Conservation (phyloP, 2,888 invertebrate species). For the Cheilosia soror region DNA sequence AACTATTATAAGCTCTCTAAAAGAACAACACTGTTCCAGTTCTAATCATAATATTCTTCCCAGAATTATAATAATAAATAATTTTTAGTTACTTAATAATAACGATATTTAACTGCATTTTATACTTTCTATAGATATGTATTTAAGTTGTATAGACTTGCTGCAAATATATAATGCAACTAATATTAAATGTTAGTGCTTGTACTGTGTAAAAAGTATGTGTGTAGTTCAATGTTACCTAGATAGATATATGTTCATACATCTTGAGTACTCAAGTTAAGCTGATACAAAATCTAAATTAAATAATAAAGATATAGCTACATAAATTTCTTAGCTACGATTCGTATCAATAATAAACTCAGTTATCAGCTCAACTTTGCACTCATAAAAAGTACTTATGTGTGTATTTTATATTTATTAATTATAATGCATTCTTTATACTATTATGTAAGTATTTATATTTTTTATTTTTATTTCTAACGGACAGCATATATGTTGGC, state of each 20-base stretch:
- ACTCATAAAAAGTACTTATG: constrained; percentile 17
- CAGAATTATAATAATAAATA: background rate
- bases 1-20: background rate
- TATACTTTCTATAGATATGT: background rate
- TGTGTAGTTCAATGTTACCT: constrained; percentile 64
- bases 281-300: constrained; percentile 1
- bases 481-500: constrained; percentile 84
- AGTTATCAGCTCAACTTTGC: constrained; percentile 17
- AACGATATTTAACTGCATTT: background rate
- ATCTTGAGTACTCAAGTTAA: constrained; percentile 19
- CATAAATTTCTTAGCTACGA: background rate
- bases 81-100: background rate
- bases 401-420: constrained; percentile 52
- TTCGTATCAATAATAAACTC: background rate
- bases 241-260: constrained; percentile 44
- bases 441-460: constrained; percentile 40
- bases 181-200: constrained; percentile 42
- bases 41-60: background rate
- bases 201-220: constrained; percentile 60
- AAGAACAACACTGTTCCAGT: background rate
- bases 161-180: background rate
- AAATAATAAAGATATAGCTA: background rate
- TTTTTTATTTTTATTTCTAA: constrained; percentile 63
- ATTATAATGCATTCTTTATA: constrained; percentile 32
- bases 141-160: background rate